phyloP scores from a whole-genome alignment of 92 coral and sea anemone genomes.

The Epizoanthus illoricatus region DNA sequence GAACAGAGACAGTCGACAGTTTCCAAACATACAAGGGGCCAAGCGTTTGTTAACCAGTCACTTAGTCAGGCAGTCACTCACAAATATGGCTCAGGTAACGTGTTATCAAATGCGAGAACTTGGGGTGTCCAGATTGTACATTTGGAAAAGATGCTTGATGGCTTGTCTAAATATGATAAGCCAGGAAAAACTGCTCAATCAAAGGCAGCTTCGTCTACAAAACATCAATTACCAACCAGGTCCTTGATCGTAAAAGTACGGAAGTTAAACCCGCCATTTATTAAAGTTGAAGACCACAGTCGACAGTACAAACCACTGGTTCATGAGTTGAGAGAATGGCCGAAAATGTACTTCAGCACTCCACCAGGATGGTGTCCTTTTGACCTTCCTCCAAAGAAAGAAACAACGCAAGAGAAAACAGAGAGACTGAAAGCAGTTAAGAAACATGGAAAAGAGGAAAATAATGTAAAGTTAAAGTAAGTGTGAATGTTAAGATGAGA shows the following conservation, averaged over 20 bases:
- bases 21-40: slow-evolving; percentile 75
- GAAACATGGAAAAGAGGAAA: slow-evolving; percentile 30
- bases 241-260: slow-evolving; percentile 68
- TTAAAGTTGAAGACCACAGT: slow-evolving; percentile 93
- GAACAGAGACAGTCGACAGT: slow-evolving; percentile 62
- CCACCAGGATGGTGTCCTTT: slow-evolving; percentile 84
- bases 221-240: slow-evolving; percentile 49
- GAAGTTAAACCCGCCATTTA: slow-evolving; percentile 71
- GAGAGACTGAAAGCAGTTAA: slow-evolving; percentile 41
- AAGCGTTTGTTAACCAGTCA: slow-evolving; percentile 68
- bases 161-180: slow-evolving; percentile 54
- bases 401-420: slow-evolving; percentile 14
- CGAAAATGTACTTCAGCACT: slow-evolving; percentile 71
- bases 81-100: slow-evolving; percentile 74
- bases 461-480: slow-evolving; percentile 17
- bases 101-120: slow-evolving; percentile 82
- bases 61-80: slow-evolving; percentile 63
- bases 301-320: slow-evolving; percentile 84
- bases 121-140: slow-evolving; percentile 79
- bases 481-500: too few relatives aligned
- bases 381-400: slow-evolving; percentile 63
- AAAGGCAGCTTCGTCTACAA: slow-evolving; percentile 32
- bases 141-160: slow-evolving; percentile 73
- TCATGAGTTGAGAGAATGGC: slow-evolving; percentile 96
- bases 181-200: slow-evolving; percentile 29